A percentile compares a stretch with the other conserved stretches of the same genome.
phyloP scores from a whole-genome alignment of 2,797 vertebrate genomes.

The Urosaurus nigricauda region DNA sequence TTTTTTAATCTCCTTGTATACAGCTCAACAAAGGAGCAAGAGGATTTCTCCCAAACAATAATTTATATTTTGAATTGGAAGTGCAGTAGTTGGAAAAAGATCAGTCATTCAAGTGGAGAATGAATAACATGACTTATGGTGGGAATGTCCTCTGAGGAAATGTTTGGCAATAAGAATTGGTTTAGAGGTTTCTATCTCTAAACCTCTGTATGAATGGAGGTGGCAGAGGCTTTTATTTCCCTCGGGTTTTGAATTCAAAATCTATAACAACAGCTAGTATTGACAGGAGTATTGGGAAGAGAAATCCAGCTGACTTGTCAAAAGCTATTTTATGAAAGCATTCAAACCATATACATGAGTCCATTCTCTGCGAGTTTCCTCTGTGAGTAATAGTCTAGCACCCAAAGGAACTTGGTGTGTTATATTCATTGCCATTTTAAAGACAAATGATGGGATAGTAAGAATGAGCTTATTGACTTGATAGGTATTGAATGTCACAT shows the following conservation, averaged over 20 bases:
- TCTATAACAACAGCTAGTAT: not conserved
- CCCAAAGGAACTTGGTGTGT: not conserved
- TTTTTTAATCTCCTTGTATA: too few relatives aligned
- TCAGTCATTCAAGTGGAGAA: not conserved
- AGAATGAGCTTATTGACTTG: too few relatives aligned
- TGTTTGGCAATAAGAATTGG: not conserved
- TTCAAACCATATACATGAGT: not conserved
- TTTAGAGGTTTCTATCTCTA: not conserved
- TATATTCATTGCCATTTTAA: not conserved
- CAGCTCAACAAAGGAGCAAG: not conserved
- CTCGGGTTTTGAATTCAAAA: not conserved
- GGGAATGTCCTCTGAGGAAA: slow-evolving; percentile 8
- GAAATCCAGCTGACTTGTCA: slow-evolving; percentile 9
- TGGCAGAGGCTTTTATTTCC: slow-evolving; percentile 6
- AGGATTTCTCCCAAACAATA: not conserved
- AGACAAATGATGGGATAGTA: not conserved
- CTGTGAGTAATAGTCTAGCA: not conserved
- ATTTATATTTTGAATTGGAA: not conserved
- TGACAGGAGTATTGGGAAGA: not conserved
- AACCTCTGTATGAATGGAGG: not conserved
- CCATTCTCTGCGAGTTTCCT: not conserved
- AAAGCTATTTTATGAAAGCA: slow-evolving; percentile 15
- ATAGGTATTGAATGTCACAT: too few relatives aligned
- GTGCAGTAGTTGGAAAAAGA: not conserved
- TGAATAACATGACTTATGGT: not conserved